A percentile compares a stretch with the other conserved stretches of the same genome.
Evolutionary conservation across 2,888 invertebrate genomes (phyloP).

Genomic region (Drepanosiphum platanoidis): DNA sequence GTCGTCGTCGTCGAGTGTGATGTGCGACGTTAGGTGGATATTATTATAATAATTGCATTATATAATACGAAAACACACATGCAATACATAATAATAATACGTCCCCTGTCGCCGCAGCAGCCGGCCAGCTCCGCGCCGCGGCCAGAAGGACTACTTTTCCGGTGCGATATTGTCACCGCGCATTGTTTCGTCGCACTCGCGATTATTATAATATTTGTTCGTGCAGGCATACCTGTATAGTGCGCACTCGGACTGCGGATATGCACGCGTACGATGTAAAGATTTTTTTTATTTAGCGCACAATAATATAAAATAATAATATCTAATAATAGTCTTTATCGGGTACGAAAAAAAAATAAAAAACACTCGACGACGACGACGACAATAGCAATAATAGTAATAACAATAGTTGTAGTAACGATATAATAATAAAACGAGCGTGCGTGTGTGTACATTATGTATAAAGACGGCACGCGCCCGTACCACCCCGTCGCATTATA

Average conservation of each 20-base stretch:
- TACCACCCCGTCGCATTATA: neutral
- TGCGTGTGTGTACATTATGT: neutral
- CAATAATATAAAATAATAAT: neutral
- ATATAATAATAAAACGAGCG: neutral
- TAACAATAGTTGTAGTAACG: neutral
- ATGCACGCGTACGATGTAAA: neutral
- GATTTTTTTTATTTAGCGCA: neutral
- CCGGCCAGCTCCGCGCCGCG: neutral
- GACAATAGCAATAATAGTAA: neutral
- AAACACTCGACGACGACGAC: neutral
- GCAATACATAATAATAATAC: too few species aligned
- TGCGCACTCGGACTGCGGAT: neutral
- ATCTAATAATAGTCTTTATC: too few species aligned
- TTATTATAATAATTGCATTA: neutral
- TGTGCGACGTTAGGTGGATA: too few species aligned
- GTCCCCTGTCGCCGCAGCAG: neutral
- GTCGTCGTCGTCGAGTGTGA: neutral
- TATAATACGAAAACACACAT: neutral
- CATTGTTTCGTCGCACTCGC: neutral
- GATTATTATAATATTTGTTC: too few species aligned
- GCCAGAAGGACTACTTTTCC: neutral
- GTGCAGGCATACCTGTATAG: neutral
- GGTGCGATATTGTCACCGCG: neutral
- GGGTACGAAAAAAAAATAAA: neutral
- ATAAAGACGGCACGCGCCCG: neutral